These are phyloP conservation scores for Indicator maculatus DNA, from an alignment of 2,113 vertebrate species.

Conservation along the genomic window DNA sequence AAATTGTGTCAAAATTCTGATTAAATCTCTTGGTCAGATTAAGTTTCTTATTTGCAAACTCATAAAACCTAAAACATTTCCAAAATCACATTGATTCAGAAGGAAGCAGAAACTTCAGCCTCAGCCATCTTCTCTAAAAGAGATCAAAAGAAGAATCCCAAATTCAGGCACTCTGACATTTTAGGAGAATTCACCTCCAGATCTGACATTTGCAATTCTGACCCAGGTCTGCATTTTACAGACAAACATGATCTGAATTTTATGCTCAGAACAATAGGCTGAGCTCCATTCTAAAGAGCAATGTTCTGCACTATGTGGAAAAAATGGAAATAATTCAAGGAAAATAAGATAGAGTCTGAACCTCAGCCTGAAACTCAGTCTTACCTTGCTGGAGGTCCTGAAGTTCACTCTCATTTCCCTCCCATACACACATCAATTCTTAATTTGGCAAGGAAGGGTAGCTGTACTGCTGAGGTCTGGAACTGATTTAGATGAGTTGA, in stretches of 20 bases:
- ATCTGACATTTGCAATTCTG: neutral
- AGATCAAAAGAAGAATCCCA: neutral
- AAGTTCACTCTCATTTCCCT: neutral
- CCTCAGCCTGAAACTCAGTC: neutral
- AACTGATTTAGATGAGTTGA: neutral
- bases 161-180: neutral
- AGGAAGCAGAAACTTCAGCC: neutral
- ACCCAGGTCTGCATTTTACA: neutral
- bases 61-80: neutral
- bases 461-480: constrained; percentile 3
- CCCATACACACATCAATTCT: neutral
- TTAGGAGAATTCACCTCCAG: neutral
- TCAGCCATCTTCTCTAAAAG: neutral
- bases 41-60: neutral
- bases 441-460: neutral
- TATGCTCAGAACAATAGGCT: neutral
- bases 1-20: neutral
- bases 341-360: neutral
- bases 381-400: neutral
- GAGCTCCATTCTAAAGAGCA: neutral
- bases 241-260: neutral
- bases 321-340: neutral
- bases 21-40: neutral
- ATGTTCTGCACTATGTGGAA: neutral
- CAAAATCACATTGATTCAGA: neutral